Conservation (phyloP, 2,888 invertebrate genomes). For the Netelia inedita region DNA sequence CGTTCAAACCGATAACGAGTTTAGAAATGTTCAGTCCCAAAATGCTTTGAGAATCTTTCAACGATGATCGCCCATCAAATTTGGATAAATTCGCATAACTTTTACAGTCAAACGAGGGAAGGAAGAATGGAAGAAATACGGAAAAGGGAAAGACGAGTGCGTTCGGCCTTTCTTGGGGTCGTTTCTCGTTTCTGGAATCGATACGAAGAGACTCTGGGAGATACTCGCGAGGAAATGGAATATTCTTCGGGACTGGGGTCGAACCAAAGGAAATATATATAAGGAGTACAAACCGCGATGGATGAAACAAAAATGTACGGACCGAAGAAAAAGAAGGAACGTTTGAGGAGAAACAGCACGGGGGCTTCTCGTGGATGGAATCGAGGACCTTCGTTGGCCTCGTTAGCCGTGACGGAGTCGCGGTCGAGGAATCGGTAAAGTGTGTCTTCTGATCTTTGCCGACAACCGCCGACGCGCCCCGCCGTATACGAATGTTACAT, state of each 20-base stretch:
- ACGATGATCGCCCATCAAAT: not conserved
- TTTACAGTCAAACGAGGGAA: not conserved
- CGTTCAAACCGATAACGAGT: no score
- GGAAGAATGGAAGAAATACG: not conserved
- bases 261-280: conserved; percentile 14
- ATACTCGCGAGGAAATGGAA: not conserved
- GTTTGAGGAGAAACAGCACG: conserved; percentile 20
- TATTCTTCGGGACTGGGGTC: not conserved
- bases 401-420: conserved; percentile 60
- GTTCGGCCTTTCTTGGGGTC: not conserved
- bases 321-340: not conserved
- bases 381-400: conserved; percentile 41
- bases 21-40: not conserved
- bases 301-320: conserved; percentile 9
- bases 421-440: conserved; percentile 37
- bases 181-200: not conserved
- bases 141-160: not conserved
- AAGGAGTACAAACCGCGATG: not conserved
- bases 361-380: conserved; percentile 27
- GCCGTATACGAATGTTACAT: conserved; percentile 25
- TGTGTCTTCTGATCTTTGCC: conserved; percentile 60
- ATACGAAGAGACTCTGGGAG: not conserved
- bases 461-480: conserved; percentile 44
- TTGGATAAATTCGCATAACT: not conserved
- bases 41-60: not conserved